phyloP scores from a whole-genome alignment of 2,888 invertebrate species.

The Dorcus parallelipipedus region DNA sequence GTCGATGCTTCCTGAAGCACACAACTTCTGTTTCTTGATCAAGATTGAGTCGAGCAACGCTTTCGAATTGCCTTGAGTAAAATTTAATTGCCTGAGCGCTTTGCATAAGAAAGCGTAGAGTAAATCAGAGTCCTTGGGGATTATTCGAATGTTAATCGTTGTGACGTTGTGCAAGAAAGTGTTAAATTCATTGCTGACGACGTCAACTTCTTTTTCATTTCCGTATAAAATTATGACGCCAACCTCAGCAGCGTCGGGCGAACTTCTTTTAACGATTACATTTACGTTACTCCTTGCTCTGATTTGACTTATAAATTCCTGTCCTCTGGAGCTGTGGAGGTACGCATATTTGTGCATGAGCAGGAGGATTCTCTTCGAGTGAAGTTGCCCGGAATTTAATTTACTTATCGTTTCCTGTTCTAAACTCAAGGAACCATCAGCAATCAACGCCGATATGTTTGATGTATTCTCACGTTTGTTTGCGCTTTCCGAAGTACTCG shows the following conservation, averaged over 20 bases:
- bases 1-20: not conserved
- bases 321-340: not conserved
- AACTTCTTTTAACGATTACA: not conserved
- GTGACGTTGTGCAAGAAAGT: not conserved
- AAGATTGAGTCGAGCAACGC: slow-evolving; percentile 2
- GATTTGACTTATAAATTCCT: not conserved
- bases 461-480: not conserved
- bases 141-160: not conserved
- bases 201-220: not conserved
- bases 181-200: slow-evolving; percentile 1
- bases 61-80: slow-evolving; percentile 9
- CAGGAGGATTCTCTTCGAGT: not conserved
- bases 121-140: slow-evolving; percentile 6
- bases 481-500: not conserved
- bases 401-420: not conserved
- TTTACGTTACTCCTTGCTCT: not conserved
- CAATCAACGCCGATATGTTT: not conserved
- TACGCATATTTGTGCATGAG: not conserved
- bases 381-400: not conserved
- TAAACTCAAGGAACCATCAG: too few species aligned
- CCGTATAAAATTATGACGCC: not conserved
- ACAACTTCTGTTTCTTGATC: not conserved
- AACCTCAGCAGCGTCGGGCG: not conserved
- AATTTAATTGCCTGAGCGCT: slow-evolving; percentile 3
- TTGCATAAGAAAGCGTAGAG: not conserved